Base-by-base conservation (phyloP, 2,797 vertebrate genomes). In the Masticophis lateralis region DNA sequence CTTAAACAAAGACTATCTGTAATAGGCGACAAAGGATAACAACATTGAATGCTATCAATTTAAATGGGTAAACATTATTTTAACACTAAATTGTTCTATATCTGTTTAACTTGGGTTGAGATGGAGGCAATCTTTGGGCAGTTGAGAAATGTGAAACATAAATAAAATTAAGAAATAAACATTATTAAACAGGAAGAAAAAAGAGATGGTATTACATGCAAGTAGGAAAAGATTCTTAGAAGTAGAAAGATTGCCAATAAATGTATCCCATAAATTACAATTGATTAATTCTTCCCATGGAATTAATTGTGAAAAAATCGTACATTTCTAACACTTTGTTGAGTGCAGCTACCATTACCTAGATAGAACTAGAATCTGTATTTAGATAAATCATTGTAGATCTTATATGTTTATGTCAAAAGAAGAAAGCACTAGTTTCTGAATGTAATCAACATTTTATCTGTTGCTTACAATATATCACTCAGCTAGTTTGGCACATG, bases 381-480 rank as follows among this genome's bases (percentile, higher is more conserved):
- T 57, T 74, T 88, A 28, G 37, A n/a, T 10, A 25, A 28, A 32
- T 91, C 90, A 93, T 63, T 86, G 28, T 0, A 5, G 2, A 89
- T 94, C 7, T 18, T 94, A 92, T 53, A 79, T 90, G 94, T 94
- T 92, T 94, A 96, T 96, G 96, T 95, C 63, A 89, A 22, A 60
- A 89, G 87, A 87, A 95, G 95, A 96, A 97, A 96, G 94, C 86
- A 93, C 90, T 95, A 95, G 94, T 95, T 97, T 97, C 95, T 96
- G 95, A 51, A 89, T 94, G 92, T n/a, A 47, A 95, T 92, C 93
- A 2, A 0, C 57, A 92, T 96, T 97, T 96, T 96, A 93, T 94
- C 91, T 7, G 0, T 32, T 95, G 93, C 96, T 96, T 94, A 89
- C 61, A 92, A 27, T 92, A 69, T 10, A 0, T 0, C 94, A 94